These are phyloP conservation scores for Acleris sparsana DNA, from an alignment of 2,888 invertebrate species.

Conservation along the genomic window DNA sequence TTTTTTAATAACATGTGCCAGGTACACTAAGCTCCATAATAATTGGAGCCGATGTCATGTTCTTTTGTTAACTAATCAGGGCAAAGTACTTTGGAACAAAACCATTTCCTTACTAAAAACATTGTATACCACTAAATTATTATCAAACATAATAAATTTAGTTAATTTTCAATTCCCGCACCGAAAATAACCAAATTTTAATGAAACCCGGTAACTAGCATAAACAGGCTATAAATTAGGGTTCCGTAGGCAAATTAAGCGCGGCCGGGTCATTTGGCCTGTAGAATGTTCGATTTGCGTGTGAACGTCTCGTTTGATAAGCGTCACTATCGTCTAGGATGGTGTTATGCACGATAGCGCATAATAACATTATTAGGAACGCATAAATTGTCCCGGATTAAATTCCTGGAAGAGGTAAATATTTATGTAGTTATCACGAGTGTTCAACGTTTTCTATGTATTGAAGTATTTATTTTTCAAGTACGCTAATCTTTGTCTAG, in stretches of 20 bases:
- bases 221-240: conserved; percentile 31
- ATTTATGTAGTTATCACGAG: no score
- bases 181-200: conserved; percentile 37
- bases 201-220: conserved; percentile 30
- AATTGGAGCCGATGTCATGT: no score
- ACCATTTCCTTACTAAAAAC: neutral
- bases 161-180: conserved; percentile 30
- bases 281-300: conserved; percentile 57
- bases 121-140: neutral
- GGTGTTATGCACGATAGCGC: conserved; percentile 42
- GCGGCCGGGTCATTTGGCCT: conserved; percentile 40
- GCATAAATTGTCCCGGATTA: no score
- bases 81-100: neutral
- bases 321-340: conserved; percentile 44
- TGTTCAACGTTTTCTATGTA: no score
- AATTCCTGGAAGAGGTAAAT: no score
- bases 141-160: conserved; percentile 16
- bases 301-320: conserved; percentile 49
- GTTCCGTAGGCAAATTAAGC: conserved; percentile 42
- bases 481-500: no score
- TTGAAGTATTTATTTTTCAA: no score
- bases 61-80: no score
- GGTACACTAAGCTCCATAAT: no score
- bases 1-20: no score
- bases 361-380: neutral